A percentile compares a stretch with the other conserved stretches of the same genome.
Conservation (phyloP, 2,888 invertebrate species). For the Drosophila phalerata region DNA sequence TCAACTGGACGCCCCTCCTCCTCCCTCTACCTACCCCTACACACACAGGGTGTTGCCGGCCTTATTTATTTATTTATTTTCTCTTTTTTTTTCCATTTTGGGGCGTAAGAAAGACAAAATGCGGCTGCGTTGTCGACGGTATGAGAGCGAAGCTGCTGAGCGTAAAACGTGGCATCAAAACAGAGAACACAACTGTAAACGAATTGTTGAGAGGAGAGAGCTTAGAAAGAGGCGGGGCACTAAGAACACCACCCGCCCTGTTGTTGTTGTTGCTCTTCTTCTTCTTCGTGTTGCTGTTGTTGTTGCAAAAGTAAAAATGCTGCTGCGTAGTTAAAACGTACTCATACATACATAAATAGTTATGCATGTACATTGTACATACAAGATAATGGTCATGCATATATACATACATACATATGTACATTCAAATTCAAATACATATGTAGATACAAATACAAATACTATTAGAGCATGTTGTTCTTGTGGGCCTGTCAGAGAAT, state of each 20-base stretch:
- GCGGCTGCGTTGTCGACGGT: slow-evolving; percentile 70
- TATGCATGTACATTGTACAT: slow-evolving; percentile 9
- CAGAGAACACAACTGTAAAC: slow-evolving; percentile 39
- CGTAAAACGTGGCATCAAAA: slow-evolving; percentile 58
- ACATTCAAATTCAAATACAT: slow-evolving; percentile 3
- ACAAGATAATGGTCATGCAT: slow-evolving; percentile 8
- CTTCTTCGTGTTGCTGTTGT: slow-evolving; percentile 14
- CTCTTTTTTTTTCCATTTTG: slow-evolving; percentile 15
- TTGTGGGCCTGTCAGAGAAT: slow-evolving; percentile 32
- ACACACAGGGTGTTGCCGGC: slow-evolving; percentile 41
- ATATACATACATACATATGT: slow-evolving; percentile 11
- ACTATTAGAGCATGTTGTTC: slow-evolving; percentile 28
- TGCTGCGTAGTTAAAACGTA: slow-evolving; percentile 75
- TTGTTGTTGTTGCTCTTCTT: slow-evolving; percentile 4
- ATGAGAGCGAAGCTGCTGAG: slow-evolving; percentile 41
- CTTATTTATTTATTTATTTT: slow-evolving; percentile 11
- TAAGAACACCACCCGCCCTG: slow-evolving; percentile 32
- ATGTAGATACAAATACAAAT: slow-evolving; percentile 5
- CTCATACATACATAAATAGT: slow-evolving; percentile 34
- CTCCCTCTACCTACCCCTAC: too few species aligned
- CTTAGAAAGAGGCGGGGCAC: slow-evolving; percentile 25
- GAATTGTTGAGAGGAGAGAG: slow-evolving; percentile 23
- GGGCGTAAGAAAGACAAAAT: slow-evolving; percentile 59
- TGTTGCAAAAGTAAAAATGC: slow-evolving; percentile 62
- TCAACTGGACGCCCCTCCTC: slow-evolving; percentile 45